Percentiles rank a stretch among this genome's conserved stretches.
phyloP scores from a whole-genome alignment of 2,113 vertebrate genomes.

The Sinocyclocheilus rhinocerous region DNA sequence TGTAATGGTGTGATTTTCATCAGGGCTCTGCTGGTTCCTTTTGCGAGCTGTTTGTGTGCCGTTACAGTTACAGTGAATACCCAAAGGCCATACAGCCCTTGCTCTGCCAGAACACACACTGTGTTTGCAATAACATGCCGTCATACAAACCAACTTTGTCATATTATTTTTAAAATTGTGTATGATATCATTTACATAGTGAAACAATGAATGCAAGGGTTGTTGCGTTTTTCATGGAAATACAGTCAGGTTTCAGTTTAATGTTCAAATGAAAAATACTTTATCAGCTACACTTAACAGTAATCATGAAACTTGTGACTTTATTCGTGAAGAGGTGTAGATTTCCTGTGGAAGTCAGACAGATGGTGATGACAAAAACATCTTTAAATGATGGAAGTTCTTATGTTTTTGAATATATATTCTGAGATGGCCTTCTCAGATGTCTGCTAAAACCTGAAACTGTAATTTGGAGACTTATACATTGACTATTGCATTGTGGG shows the following conservation, averaged over 20 bases:
- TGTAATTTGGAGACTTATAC: neutral
- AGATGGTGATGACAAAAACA: neutral
- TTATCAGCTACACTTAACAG: neutral
- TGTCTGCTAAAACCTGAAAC: neutral
- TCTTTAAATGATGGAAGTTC: neutral
- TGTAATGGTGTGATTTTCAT: conserved; percentile 48
- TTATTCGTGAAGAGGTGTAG: neutral
- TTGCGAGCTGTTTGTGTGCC: conserved; percentile 22
- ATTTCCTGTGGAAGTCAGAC: neutral
- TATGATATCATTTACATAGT: neutral
- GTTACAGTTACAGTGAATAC: conserved; percentile 33
- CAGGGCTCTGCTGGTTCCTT: conserved; percentile 38
- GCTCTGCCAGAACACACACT: conserved; percentile 25
- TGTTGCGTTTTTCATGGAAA: neutral
- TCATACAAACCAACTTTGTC: conserved; percentile 13
- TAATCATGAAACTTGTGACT: neutral
- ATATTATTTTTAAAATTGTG: neutral
- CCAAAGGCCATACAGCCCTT: conserved; percentile 11
- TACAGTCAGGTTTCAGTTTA: neutral
- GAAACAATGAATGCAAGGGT: neutral
- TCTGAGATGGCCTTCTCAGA: neutral
- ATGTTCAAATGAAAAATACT: neutral
- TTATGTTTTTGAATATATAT: neutral
- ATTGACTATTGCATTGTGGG: neutral
- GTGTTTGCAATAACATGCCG: conserved; percentile 15